These are phyloP conservation scores for Podabrus alpinus DNA, from an alignment of 2,888 invertebrate species.

Conservation along the genomic window DNA sequence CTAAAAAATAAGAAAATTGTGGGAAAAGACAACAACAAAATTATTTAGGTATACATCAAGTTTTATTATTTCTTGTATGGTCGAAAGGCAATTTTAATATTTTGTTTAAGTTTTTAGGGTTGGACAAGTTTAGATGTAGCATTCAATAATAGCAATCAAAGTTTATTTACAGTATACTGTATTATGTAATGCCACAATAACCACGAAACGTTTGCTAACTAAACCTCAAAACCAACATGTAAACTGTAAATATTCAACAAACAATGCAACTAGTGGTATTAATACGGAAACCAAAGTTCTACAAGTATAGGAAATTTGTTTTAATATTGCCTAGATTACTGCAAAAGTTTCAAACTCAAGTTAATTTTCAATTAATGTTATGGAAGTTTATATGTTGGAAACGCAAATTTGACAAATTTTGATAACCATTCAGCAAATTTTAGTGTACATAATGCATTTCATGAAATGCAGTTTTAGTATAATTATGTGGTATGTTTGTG, in stretches of 20 bases:
- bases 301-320: neutral
- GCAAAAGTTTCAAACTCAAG: neutral
- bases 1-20: slow-evolving; percentile 7
- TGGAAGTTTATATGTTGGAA: neutral
- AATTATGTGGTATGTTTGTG: neutral
- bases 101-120: neutral
- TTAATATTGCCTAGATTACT: neutral
- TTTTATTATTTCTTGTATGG: neutral
- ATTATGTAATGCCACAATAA: slow-evolving; percentile 23
- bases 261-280: slow-evolving; percentile 14
- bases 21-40: slow-evolving; percentile 1
- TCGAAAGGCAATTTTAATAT: neutral
- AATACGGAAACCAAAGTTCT: slow-evolving; percentile 1
- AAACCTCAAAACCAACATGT: slow-evolving; percentile 26
- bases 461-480: neutral
- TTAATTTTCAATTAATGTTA: neutral
- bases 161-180: slow-evolving; percentile 17
- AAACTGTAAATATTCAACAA: slow-evolving; percentile 20
- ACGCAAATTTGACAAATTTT: neutral
- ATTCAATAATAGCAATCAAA: slow-evolving; percentile 20
- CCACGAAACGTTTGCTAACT: slow-evolving; percentile 23
- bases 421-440: neutral
- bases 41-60: neutral
- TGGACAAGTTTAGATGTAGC: neutral
- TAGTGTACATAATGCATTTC: neutral